Base-by-base conservation (phyloP, 2,888 invertebrate genomes). In the Dicyrtoma fusca region DNA sequence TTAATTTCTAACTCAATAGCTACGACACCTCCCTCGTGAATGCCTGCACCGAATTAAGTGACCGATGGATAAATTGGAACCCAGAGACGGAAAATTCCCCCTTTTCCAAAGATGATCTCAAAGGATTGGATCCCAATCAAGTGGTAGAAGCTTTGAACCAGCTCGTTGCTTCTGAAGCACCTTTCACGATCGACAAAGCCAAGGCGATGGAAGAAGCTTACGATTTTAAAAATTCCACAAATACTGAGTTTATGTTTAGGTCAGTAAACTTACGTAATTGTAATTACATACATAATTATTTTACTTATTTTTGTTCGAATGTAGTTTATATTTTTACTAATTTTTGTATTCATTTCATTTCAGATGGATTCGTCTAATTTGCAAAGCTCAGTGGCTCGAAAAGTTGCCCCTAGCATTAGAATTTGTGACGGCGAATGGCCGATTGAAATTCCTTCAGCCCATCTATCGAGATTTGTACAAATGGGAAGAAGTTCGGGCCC, bases 361-460 rank as follows among this genome's bases (percentile, higher is more conserved):
- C 84, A 89, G 91, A 64, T 92, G 94, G 90, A 83, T 94, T 61
- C 87, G 92, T 72, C 83, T 95, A 72, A 89, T 92, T 77, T 85
- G 95, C n/a, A 89, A 88, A 82, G 89, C 90, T 13, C 87, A 87
- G 70, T 90, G 93, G 86, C 84, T 87, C 26, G 85, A 87, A 0
- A 89, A 88, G 81, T 84, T 96, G 45, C 84, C 86, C 1, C 86
- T 88, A 17, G 90, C 90, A 0, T 85, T 96, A 70, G 83, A 88
- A 21, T 95, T 96, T 86, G 88, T 94, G 10, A 92, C 91, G 78
- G 87, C 88, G 19, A 90, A 92, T 82, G 96, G 96, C 45, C 88
- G 97, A 69, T 92, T 96, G 92, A 97, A 97, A 84, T 97, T 89
- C 84, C 90, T 92, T 1, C 87, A 94, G 44, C 95, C 96, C 1